phyloP scores from a whole-genome alignment of 2,797 vertebrate genomes.

The Champsocephalus gunnari region DNA sequence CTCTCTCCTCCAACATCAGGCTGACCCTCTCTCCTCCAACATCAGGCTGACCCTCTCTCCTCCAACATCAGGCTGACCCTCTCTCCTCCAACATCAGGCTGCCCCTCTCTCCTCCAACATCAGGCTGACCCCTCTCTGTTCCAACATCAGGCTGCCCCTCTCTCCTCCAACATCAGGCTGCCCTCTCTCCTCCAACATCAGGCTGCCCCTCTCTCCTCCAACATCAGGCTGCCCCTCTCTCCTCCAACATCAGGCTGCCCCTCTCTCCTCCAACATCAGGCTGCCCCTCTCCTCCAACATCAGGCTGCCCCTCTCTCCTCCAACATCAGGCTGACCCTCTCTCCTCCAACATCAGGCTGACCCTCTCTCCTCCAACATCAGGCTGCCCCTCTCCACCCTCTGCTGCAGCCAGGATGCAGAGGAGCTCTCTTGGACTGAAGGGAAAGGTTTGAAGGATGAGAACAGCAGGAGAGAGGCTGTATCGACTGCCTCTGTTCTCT shows the following conservation, averaged over 20 bases:
- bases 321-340: too few species aligned
- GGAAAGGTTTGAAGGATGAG: constrained; percentile 32
- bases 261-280: neutral
- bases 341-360: too few species aligned
- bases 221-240: neutral
- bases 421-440: constrained; percentile 22
- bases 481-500: constrained; percentile 64
- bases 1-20: neutral
- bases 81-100: neutral
- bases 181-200: too few species aligned
- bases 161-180: too few species aligned
- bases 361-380: neutral
- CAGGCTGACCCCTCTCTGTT: neutral
- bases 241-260: neutral
- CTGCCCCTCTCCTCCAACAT: neutral
- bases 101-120: neutral
- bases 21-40: neutral
- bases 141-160: too few species aligned
- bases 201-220: neutral
- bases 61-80: too few species aligned
- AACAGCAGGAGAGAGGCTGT: constrained; percentile 56
- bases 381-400: neutral
- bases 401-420: constrained; percentile 7
- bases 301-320: too few species aligned
- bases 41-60: neutral